Percentiles rank a stretch among this genome's conserved stretches.
Evolutionary conservation across 2,113 vertebrate genomes (phyloP).

Genomic region (Galemys pyrenaicus): DNA sequence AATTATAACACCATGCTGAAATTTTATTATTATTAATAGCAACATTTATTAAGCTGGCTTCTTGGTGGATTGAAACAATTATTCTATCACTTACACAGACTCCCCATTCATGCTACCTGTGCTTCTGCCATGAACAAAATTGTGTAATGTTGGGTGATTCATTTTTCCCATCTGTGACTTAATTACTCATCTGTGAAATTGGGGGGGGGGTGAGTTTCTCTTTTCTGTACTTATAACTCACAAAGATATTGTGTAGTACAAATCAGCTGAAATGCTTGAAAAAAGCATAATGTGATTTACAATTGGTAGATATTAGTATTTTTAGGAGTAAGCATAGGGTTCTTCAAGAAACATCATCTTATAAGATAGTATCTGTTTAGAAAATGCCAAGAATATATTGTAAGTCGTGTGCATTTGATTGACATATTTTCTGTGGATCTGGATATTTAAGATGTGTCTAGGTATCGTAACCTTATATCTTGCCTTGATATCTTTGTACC

Average conservation of each 20-base stretch:
- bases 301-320: background rate
- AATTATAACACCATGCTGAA: background rate
- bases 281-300: background rate
- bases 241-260: background rate
- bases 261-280: background rate
- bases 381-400: background rate
- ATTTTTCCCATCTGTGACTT: background rate
- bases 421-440: constrained; percentile 5
- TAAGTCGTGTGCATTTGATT: constrained; percentile 28
- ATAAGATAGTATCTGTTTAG: background rate
- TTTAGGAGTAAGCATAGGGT: background rate
- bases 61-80: background rate
- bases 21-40: background rate
- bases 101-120: background rate
- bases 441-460: background rate
- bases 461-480: no score
- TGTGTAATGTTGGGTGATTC: background rate
- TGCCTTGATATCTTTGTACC: background rate
- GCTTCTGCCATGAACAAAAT: background rate
- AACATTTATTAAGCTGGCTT: background rate
- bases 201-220: background rate
- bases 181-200: background rate
- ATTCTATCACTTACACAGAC: background rate
- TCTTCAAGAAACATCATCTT: background rate
- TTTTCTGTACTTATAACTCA: background rate